Evolutionary conservation across 2,888 invertebrate genomes (phyloP).

Genomic region (Protodeltote pygarga): DNA sequence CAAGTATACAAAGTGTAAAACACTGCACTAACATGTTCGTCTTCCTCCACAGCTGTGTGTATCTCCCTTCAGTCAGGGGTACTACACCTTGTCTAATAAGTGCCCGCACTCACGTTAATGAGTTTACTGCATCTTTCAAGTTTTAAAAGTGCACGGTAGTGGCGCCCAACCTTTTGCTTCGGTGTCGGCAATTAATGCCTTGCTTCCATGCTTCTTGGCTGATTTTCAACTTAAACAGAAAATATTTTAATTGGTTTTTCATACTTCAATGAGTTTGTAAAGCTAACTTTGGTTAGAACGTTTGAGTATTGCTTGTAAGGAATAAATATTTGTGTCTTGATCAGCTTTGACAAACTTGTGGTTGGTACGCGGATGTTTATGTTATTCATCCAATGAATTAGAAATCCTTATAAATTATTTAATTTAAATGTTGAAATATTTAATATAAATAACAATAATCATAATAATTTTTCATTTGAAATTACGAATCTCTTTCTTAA

Average conservation of each 20-base stretch:
- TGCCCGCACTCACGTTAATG: slow-evolving; percentile 78
- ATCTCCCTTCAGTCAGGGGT: slow-evolving; percentile 44
- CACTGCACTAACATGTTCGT: background rate
- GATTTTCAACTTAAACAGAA: slow-evolving; percentile 49
- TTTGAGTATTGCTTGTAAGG: slow-evolving; percentile 32
- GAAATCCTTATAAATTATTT: too few relatives aligned
- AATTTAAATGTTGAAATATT: too few relatives aligned
- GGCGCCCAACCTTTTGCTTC: slow-evolving; percentile 65
- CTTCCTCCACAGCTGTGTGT: slow-evolving; percentile 26
- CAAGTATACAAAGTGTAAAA: too few relatives aligned
- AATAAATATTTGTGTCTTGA: slow-evolving; percentile 39
- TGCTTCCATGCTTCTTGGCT: slow-evolving; percentile 51
- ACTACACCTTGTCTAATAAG: slow-evolving; percentile 73
- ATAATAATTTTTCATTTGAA: too few relatives aligned
- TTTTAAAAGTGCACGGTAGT: slow-evolving; percentile 76
- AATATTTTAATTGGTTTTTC: slow-evolving; percentile 61
- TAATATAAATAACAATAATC: too few relatives aligned
- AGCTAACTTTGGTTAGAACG: slow-evolving; percentile 40
- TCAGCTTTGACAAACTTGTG: slow-evolving; percentile 36
- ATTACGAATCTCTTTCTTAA: too few relatives aligned
- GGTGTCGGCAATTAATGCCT: slow-evolving; percentile 73
- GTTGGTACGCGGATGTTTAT: slow-evolving; percentile 1
- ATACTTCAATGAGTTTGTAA: slow-evolving; percentile 49
- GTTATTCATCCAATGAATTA: slow-evolving; percentile 15
- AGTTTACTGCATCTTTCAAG: slow-evolving; percentile 78